phyloP scores from a whole-genome alignment of 2,797 vertebrate genomes.

The Vultur gryphus region DNA sequence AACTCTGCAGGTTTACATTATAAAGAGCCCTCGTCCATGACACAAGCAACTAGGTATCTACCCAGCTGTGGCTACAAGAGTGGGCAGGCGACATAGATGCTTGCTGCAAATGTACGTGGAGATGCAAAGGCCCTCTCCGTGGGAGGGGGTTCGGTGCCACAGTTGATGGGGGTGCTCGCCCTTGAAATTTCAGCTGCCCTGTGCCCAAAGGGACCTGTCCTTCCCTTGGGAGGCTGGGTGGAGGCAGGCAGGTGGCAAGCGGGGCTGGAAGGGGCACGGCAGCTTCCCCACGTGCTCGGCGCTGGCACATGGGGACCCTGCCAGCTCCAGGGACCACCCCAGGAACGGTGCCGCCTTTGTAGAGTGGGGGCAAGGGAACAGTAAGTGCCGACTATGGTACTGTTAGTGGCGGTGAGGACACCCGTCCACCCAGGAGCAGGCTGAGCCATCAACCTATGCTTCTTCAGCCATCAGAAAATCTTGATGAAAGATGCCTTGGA shows the following conservation, averaged over 20 bases:
- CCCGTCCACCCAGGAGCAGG: neutral
- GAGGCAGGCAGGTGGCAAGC: neutral
- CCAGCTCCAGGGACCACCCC: neutral
- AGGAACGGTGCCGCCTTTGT: neutral
- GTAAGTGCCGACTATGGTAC: neutral
- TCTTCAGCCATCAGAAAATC: neutral
- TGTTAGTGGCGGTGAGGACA: neutral
- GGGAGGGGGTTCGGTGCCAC: neutral
- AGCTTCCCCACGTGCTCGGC: accelerated
- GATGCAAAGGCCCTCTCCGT: neutral
- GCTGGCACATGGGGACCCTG: too few relatives aligned
- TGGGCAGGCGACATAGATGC: neutral
- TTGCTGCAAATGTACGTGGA: neutral
- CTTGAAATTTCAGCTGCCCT: slow-evolving; percentile 18
- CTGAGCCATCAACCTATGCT: neutral
- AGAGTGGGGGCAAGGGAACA: neutral
- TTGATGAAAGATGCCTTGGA: neutral
- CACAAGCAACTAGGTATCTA: neutral
- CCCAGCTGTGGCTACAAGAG: neutral
- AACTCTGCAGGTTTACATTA: neutral
- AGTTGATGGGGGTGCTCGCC: neutral
- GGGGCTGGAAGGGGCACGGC: neutral
- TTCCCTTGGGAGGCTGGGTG: neutral
- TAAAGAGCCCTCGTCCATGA: neutral
- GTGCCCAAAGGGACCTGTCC: neutral